phyloP scores from a whole-genome alignment of 2,888 invertebrate species.

The Stictocephala bisonia region DNA sequence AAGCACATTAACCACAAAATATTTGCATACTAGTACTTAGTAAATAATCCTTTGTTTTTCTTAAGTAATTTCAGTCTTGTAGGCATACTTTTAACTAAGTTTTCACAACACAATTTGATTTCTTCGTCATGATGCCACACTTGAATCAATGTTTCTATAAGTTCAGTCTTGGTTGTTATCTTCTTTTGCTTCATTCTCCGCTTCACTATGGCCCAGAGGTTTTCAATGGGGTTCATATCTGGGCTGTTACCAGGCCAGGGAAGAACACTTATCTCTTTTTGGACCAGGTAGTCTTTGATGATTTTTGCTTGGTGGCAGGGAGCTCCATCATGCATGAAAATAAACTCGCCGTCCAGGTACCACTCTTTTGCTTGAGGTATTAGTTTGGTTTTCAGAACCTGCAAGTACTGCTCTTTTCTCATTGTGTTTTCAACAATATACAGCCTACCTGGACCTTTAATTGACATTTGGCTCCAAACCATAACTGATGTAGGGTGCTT shows the following conservation, averaged over 20 bases:
- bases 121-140: slow-evolving; percentile 49
- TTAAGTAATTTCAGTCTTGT: too few relatives aligned
- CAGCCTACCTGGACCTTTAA: slow-evolving; percentile 19
- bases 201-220: slow-evolving; percentile 55
- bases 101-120: slow-evolving; percentile 21
- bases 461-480: slow-evolving; percentile 45
- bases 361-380: slow-evolving; percentile 13
- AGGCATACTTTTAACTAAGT: slow-evolving; percentile 28
- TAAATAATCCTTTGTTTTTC: too few relatives aligned
- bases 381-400: slow-evolving; percentile 28
- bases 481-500: slow-evolving; percentile 44
- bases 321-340: slow-evolving; percentile 43
- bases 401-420: slow-evolving; percentile 27
- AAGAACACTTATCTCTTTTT: slow-evolving; percentile 46
- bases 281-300: slow-evolving; percentile 6
- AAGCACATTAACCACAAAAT: too few relatives aligned
- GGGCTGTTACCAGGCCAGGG: slow-evolving; percentile 54
- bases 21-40: too few relatives aligned
- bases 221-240: slow-evolving; percentile 56
- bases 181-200: slow-evolving; percentile 50
- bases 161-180: slow-evolving; percentile 52
- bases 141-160: slow-evolving; percentile 50
- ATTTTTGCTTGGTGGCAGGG: slow-evolving; percentile 33
- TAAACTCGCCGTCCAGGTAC: slow-evolving; percentile 7
- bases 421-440: slow-evolving; percentile 23